Conservation (phyloP, 2,888 invertebrate species). For the Synanthedon andrenaeformis region DNA sequence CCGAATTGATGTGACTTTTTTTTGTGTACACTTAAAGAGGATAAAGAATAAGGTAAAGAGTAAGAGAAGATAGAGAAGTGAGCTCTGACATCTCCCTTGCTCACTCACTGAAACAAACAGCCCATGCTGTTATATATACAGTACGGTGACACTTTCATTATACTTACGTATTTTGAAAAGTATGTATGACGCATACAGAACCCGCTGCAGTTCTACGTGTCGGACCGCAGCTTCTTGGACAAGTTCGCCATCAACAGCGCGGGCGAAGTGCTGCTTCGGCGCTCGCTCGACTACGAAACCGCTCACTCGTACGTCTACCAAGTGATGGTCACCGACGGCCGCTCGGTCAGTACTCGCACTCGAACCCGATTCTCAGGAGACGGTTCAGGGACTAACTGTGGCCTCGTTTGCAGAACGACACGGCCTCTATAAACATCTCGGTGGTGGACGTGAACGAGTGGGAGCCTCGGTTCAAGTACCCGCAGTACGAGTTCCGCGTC, state of each 20-base stretch:
- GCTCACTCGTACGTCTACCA: slow-evolving; percentile 79
- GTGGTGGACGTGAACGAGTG: slow-evolving; percentile 92
- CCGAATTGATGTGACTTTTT: too few relatives aligned
- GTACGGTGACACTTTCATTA: too few relatives aligned
- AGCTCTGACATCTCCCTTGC: too few relatives aligned
- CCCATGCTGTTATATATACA: too few relatives aligned
- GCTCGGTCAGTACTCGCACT: slow-evolving; percentile 64
- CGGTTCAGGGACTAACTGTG: not conserved
- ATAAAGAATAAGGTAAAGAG: too few relatives aligned
- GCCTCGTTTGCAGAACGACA: slow-evolving; percentile 78
- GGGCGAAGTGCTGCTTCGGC: slow-evolving; percentile 83
- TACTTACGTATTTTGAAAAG: too few relatives aligned
- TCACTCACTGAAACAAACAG: too few relatives aligned
- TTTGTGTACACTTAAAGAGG: too few relatives aligned
- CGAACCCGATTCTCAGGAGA: too few relatives aligned
- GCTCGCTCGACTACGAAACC: slow-evolving; percentile 83
- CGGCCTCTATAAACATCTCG: slow-evolving; percentile 82
- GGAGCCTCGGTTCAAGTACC: slow-evolving; percentile 90
- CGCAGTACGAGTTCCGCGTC: slow-evolving; percentile 86
- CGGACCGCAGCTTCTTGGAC: slow-evolving; percentile 78
- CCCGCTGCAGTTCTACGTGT: slow-evolving; percentile 78
- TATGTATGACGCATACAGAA: slow-evolving; percentile 44
- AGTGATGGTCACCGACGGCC: slow-evolving; percentile 85
- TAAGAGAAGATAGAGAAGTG: too few relatives aligned
- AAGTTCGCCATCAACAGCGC: slow-evolving; percentile 82